Conservation (phyloP, 2,888 invertebrate species). For the Ariolimax columbianus region DNA sequence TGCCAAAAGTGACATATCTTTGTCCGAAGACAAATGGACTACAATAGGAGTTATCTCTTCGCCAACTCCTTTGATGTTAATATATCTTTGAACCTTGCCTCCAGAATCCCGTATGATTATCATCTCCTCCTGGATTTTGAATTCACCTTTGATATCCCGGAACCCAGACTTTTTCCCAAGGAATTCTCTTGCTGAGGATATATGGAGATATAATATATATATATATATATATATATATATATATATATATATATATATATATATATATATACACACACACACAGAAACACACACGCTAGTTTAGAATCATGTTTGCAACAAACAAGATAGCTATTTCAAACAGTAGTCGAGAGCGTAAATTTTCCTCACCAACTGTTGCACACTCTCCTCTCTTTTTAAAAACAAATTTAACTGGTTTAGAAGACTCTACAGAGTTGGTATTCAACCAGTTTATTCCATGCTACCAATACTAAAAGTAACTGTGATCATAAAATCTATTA, state of each 20-base stretch:
- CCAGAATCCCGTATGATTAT: conserved; percentile 64
- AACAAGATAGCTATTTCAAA: too few relatives aligned
- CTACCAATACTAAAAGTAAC: too few relatives aligned
- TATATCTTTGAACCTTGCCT: conserved; percentile 64
- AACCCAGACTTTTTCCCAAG: conserved; percentile 67
- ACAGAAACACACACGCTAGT: too few relatives aligned
- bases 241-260: not conserved
- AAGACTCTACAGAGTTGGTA: too few relatives aligned
- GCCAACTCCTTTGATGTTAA: conserved; percentile 62
- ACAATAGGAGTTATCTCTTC: conserved; percentile 51
- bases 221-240: not conserved
- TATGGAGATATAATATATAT: not conserved
- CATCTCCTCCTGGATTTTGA: conserved; percentile 62
- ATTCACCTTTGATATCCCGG: conserved; percentile 63
- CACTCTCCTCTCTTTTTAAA: too few relatives aligned
- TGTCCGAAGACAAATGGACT: conserved; percentile 60
- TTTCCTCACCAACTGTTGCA: too few relatives aligned
- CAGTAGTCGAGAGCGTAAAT: too few relatives aligned
- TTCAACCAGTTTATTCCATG: too few relatives aligned
- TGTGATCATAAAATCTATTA: too few relatives aligned
- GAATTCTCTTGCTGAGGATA: conserved; percentile 70
- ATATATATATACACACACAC: not conserved
- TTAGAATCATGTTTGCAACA: too few relatives aligned
- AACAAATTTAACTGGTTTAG: too few relatives aligned
- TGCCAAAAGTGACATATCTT: conserved; percentile 57